A percentile compares a stretch with the other conserved stretches of the same genome.
Evolutionary conservation across 1,140 invertebrate species (phyloP).

Genomic region (Platorchestia sp.): DNA sequence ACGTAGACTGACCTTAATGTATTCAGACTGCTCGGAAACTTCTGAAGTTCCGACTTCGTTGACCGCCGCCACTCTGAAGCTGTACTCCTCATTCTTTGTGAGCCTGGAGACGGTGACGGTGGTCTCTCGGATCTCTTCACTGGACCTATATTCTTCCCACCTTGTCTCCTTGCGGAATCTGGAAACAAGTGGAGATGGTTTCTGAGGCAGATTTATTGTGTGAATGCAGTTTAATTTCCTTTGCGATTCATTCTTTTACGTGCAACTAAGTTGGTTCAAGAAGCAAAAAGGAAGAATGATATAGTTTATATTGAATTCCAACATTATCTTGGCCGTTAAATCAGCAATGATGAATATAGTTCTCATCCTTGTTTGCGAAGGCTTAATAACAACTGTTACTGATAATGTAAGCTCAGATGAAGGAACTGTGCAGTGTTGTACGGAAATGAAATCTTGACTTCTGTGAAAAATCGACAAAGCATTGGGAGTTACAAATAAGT

Average conservation of each 20-base stretch:
- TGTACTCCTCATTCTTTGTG: conserved; percentile 79
- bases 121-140: conserved; percentile 76
- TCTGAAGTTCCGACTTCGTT: conserved; percentile 79
- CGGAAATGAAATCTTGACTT: neutral
- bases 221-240: neutral
- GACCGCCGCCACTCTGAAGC: conserved; percentile 82
- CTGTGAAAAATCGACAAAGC: neutral
- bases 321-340: neutral
- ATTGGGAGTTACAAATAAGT: too few species aligned
- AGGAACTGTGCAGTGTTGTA: neutral
- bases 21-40: conserved; percentile 68
- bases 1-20: conserved; percentile 69
- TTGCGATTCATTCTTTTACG: neutral
- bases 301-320: neutral
- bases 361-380: neutral
- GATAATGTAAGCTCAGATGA: neutral
- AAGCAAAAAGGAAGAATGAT: neutral
- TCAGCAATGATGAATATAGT: neutral
- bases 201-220: neutral
- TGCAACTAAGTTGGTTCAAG: too few species aligned
- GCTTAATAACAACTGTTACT: too few species aligned
- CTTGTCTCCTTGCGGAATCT: conserved; percentile 70
- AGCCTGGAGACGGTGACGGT: conserved; percentile 79
- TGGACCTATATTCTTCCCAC: conserved; percentile 78
- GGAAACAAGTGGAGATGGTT: neutral